Percentiles rank a stretch among this genome's conserved stretches.
phyloP scores from a whole-genome alignment of 2,113 vertebrate genomes.

The Pyrgilauda ruficollis region DNA sequence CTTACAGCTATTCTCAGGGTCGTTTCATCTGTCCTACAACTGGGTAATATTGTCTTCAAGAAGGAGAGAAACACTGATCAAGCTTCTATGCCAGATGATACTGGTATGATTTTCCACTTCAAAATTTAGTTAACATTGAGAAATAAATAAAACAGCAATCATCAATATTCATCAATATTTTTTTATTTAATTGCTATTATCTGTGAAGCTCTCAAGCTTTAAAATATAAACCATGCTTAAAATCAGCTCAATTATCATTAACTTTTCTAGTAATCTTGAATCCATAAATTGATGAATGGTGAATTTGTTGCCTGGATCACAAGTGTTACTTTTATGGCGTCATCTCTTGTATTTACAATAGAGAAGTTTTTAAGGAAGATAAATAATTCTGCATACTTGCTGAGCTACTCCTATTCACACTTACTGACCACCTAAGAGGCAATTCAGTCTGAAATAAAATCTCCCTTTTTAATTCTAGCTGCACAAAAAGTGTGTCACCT shows the following conservation, averaged over 20 bases:
- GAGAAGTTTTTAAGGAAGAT: neutral
- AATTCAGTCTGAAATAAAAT: neutral
- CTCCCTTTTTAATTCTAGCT: constrained; percentile 68
- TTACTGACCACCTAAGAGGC: neutral
- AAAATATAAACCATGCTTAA: neutral
- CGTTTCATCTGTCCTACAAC: constrained; percentile 90
- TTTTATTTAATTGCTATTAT: neutral
- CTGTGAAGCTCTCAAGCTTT: neutral
- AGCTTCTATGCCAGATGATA: constrained; percentile 95
- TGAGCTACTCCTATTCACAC: neutral
- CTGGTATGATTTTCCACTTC: constrained; percentile 74
- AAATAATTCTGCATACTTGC: neutral
- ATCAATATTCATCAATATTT: neutral
- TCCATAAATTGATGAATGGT: neutral
- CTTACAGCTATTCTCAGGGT: constrained; percentile 87
- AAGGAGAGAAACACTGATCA: constrained; percentile 96
- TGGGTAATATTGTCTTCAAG: constrained; percentile 93
- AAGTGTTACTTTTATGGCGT: neutral
- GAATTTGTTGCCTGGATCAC: neutral
- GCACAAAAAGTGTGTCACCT: constrained; percentile 97
- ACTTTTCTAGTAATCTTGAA: neutral
- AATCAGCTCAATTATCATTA: neutral
- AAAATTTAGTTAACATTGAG: neutral
- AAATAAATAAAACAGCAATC: neutral
- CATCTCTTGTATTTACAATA: neutral